phyloP scores from a whole-genome alignment of 1,140 invertebrate genomes.

The Physella acuta region DNA sequence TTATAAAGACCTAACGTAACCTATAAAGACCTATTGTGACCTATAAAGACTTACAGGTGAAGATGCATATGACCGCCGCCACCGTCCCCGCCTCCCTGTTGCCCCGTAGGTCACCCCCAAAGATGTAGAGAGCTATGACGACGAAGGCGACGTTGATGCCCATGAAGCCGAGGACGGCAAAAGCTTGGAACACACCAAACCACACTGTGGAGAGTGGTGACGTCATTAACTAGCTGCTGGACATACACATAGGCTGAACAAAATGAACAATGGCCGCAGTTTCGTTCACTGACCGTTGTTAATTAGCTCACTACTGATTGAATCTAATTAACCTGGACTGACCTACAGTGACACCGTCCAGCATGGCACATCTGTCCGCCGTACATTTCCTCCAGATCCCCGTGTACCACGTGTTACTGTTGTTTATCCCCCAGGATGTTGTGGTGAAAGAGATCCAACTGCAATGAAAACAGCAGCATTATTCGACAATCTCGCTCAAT shows the following conservation, averaged over 20 bases:
- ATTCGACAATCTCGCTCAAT: no score
- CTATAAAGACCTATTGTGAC: no score
- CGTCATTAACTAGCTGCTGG: no score
- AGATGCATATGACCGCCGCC: not conserved
- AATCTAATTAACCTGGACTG: no score
- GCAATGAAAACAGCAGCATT: no score
- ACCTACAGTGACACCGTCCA: no score
- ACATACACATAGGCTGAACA: no score
- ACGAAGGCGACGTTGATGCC: not conserved
- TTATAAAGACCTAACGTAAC: no score
- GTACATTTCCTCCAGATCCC: not conserved
- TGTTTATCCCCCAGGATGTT: not conserved
- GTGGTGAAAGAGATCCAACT: not conserved
- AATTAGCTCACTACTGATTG: no score
- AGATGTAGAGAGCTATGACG: not conserved
- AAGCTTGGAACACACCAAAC: slow-evolving; percentile 3
- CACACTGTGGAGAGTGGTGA: not conserved
- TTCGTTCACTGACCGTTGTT: no score
- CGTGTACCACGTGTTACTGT: not conserved
- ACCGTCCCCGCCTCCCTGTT: not conserved
- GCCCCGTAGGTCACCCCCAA: not conserved
- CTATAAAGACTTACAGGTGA: no score
- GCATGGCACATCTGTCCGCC: not conserved
- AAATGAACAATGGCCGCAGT: no score
- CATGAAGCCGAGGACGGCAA: not conserved